These are phyloP conservation scores for Eretmochelys imbricata DNA, from an alignment of 2,113 vertebrate species.

Conservation along the genomic window DNA sequence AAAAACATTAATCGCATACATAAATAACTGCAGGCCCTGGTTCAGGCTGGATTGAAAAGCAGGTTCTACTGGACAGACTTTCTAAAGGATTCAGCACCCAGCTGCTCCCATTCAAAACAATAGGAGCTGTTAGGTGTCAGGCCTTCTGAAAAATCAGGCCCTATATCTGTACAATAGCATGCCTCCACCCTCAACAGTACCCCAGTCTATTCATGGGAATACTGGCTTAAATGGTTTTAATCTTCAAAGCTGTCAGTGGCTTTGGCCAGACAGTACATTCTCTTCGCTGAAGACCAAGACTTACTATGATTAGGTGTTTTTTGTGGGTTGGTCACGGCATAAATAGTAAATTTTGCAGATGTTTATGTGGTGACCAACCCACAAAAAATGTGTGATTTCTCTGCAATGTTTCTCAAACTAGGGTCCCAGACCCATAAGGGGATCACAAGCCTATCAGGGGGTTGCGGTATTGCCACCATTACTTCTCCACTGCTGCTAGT, in stretches of 20 bases:
- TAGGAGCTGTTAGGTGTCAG: background rate
- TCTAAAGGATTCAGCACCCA: background rate
- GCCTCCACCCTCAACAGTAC: background rate
- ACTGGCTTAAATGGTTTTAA: background rate
- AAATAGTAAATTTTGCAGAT: background rate
- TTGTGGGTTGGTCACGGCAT: background rate
- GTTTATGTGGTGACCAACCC: background rate
- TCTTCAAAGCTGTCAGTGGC: background rate
- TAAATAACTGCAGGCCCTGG: background rate
- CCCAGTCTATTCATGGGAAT: background rate
- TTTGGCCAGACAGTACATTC: background rate
- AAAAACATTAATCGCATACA: background rate
- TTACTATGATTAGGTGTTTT: background rate
- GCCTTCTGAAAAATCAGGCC: background rate
- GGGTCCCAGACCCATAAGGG: background rate
- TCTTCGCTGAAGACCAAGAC: background rate
- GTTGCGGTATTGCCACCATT: background rate
- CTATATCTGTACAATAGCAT: background rate
- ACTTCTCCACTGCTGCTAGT: background rate
- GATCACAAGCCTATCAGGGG: background rate
- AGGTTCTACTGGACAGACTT: background rate
- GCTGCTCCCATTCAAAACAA: background rate
- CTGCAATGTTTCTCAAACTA: background rate
- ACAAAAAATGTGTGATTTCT: background rate
- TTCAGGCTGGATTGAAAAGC: background rate